Evolutionary conservation across 2,797 vertebrate genomes (phyloP), one percentile per base, ranked within the genome.

Genomic region (Sebastes vulpes): DNA sequence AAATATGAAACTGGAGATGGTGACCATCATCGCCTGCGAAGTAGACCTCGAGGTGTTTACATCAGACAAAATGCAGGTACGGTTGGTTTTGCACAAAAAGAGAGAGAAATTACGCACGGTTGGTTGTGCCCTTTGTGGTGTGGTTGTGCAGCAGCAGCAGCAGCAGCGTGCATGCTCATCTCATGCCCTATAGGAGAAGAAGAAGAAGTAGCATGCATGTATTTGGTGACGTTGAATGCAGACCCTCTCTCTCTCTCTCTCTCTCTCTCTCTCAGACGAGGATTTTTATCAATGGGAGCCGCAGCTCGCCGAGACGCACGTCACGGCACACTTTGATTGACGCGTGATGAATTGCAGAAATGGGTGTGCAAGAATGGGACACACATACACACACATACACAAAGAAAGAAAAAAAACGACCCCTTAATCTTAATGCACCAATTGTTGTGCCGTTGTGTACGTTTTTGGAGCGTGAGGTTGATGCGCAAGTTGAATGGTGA

Each of bases 1-100:
- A 95, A 97, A 96, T 85, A 97, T 97, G 96, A 96, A 97, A 91
- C 93, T 97, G 95, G 96, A 97, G 95, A 95, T 97, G 95, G 91
- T 96, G 93, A 96, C 96, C 89, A 95, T 97, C 93, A 96, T 97
- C 94, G 96, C 96, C 90, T 97, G 96, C 85, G 96, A 97, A 81
- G 96, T 97, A 80, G 96, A 96, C 87, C 89, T 21, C 28, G 96
- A 97, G 84, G 95, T 97, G 91, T 97, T 97, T 85, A 97, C 95
- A 1, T 96, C 95, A 71, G 94, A 96, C 92, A 97, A 97, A 91
- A 91, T 96, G 95, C 96, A 97, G 96, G 96, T 97, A 96, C 52
- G 74, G 56, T 73, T 12, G 32, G 32, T 77, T 42, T 46, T 14
- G 6, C 9, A 1, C 2, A 14, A 38, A 20, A 29, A 14, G 0